Evolutionary conservation across 2,113 vertebrate genomes (phyloP).

Genomic region (Dissostichus mawsoni): DNA sequence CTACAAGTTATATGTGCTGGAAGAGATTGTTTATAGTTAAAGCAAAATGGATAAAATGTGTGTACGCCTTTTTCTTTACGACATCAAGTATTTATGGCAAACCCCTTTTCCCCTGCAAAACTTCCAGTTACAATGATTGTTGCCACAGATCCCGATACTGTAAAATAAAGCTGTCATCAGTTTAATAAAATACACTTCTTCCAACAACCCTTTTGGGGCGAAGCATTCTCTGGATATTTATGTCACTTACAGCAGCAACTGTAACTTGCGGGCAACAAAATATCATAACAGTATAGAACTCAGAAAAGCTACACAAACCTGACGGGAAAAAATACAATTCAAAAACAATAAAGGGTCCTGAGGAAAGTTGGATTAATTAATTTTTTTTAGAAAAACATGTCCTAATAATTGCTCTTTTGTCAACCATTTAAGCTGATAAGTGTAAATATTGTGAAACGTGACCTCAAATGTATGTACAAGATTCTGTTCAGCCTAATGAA

Average conservation of each 20-base stretch:
- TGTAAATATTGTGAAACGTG: not conserved
- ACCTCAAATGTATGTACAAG: not conserved
- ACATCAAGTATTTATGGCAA: not conserved
- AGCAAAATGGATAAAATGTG: not conserved
- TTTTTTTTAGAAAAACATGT: not conserved
- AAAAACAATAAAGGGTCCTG: no score
- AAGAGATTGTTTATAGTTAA: not conserved
- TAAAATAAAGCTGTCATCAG: constrained; percentile 24
- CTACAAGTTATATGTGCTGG: not conserved
- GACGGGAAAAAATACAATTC: not conserved
- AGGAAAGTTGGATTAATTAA: not conserved
- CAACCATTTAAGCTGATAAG: not conserved
- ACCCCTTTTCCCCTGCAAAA: constrained; percentile 1
- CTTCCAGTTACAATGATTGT: not conserved
- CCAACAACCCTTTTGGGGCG: not conserved
- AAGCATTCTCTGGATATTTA: not conserved
- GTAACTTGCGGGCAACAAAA: not conserved
- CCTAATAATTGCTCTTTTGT: not conserved
- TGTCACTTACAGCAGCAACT: constrained; percentile 9
- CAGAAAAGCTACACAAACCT: not conserved
- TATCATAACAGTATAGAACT: not conserved
- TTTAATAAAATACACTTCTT: constrained; percentile 11
- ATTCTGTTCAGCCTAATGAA: no score
- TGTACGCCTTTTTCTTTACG: not conserved
- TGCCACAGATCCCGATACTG: not conserved